A percentile compares a stretch with the other conserved stretches of the same genome.
Conservation (phyloP, 2,888 invertebrate species). For the Synergus itoensis region DNA sequence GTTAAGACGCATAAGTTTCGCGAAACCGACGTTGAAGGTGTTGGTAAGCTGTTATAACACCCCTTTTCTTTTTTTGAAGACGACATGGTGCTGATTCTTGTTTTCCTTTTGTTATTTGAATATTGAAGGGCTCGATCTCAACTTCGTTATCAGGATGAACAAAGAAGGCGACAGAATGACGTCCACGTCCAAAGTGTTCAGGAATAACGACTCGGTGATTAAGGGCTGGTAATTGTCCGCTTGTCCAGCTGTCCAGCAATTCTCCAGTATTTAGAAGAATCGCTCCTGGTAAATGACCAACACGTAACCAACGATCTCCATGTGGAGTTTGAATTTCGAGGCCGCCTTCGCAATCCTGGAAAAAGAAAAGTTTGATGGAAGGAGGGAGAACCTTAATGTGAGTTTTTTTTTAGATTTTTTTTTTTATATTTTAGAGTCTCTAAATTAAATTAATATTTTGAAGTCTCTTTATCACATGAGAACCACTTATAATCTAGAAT, state of each 20-base stretch:
- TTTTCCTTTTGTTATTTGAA: constrained; percentile 69
- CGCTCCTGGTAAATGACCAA: constrained; percentile 87
- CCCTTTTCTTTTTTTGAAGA: constrained; percentile 78
- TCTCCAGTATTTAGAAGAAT: constrained; percentile 88
- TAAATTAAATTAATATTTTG: background rate
- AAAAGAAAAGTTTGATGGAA: background rate
- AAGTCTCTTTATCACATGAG: no score
- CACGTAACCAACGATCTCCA: constrained; percentile 85
- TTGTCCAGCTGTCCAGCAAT: constrained; percentile 87
- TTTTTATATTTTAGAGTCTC: background rate
- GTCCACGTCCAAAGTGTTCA: constrained; percentile 82
- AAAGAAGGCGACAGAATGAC: constrained; percentile 89
- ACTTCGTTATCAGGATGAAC: constrained; percentile 85
- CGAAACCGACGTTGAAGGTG: constrained; percentile 85
- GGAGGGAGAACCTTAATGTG: background rate
- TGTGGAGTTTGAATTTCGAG: constrained; percentile 84
- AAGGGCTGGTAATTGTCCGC: constrained; percentile 84
- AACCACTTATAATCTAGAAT: no score
- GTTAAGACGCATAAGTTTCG: constrained; percentile 83
- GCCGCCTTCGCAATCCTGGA: constrained; percentile 87
- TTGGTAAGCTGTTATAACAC: constrained; percentile 85
- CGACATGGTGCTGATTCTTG: constrained; percentile 76
- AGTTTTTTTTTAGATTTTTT: background rate
- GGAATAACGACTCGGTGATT: constrained; percentile 88
- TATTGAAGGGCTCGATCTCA: constrained; percentile 79